Conservation (phyloP, 2,113 vertebrate genomes). For the Mobula hypostoma region DNA sequence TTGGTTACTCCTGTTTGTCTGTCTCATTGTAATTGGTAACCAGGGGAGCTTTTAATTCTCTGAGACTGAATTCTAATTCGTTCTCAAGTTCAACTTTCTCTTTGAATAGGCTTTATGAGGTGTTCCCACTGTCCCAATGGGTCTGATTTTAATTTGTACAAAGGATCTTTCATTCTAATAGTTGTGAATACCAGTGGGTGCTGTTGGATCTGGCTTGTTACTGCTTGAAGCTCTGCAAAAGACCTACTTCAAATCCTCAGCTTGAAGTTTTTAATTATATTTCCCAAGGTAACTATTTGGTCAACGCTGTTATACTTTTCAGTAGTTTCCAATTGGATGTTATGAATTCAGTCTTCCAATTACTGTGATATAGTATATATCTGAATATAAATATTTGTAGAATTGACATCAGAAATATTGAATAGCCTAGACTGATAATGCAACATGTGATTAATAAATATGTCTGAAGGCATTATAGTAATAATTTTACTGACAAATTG, state of each 20-base stretch:
- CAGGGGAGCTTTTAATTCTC: background rate
- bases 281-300: background rate
- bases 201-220: background rate
- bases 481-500: background rate
- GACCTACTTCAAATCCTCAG: background rate
- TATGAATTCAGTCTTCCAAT: slow-evolving; percentile 11
- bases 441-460: background rate
- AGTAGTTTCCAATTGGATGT: background rate
- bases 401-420: background rate
- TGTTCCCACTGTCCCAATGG: background rate
- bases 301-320: background rate
- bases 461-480: background rate
- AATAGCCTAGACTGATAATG: background rate
- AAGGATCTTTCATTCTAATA: background rate
- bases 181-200: background rate
- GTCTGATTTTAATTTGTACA: background rate
- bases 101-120: background rate
- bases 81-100: background rate
- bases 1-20: background rate
- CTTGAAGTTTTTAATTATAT: slow-evolving; percentile 31
- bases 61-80: background rate
- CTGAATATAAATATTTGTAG: background rate
- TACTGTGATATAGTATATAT: background rate
- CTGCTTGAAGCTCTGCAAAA: background rate
- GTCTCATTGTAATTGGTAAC: background rate